These are phyloP conservation scores for Vesta saturnalis DNA, from an alignment of 2,888 invertebrate genomes.

Conservation along the genomic window DNA sequence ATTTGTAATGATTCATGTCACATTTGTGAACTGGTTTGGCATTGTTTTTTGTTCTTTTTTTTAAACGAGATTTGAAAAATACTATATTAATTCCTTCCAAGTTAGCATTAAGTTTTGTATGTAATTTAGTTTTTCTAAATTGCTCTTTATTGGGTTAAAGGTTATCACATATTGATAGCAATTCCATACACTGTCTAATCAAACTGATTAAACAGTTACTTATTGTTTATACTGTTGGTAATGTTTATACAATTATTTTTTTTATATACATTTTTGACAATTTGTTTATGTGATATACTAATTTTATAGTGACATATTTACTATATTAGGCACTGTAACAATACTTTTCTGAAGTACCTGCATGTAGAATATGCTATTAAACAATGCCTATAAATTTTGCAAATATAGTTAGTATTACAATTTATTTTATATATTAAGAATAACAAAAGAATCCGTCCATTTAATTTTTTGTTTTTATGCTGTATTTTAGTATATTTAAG, in stretches of 20 bases:
- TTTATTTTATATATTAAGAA: not conserved
- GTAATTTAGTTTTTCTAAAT: not conserved
- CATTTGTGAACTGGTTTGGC: not conserved
- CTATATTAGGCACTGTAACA: not conserved
- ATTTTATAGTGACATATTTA: not conserved
- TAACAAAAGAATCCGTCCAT: constrained; percentile 8
- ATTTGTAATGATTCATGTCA: not conserved
- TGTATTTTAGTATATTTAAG: not conserved
- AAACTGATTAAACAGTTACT: not conserved
- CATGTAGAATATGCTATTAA: not conserved
- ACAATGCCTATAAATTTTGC: constrained; percentile 3
- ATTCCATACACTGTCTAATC: not conserved
- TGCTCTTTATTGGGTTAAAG: not conserved
- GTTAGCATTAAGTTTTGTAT: not conserved
- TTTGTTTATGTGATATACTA: not conserved
- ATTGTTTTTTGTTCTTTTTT: constrained; percentile 1
- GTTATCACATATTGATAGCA: not conserved
- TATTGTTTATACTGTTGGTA: constrained; percentile 2
- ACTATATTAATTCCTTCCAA: not conserved
- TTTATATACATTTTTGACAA: not conserved
- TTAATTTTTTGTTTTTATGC: constrained; percentile 8
- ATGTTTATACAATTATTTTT: not conserved
- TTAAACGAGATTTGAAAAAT: not conserved
- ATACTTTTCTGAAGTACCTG: constrained; percentile 6
- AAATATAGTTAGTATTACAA: constrained; percentile 5